These are phyloP conservation scores for Bos taurus DNA, from an alignment of 2,113 vertebrate genomes.

Conservation along the genomic window ARS-UCD2.0 NC_037330.1:55665001-55665500, in stretches of 20 bases:
- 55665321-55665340: conserved; percentile 64
- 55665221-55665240: conserved; percentile 70
- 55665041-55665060: conserved; percentile 59
- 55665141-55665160: conserved; percentile 73
- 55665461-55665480: conserved; percentile 76
- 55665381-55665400: conserved; percentile 71
- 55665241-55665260: conserved; percentile 64
- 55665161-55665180: conserved; percentile 66
- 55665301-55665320: conserved; percentile 68
- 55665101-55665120: conserved; percentile 77
- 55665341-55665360: conserved; percentile 70
- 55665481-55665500: conserved; percentile 75
- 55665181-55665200: conserved; percentile 71
- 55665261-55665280: conserved; percentile 64
- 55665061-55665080: conserved; percentile 65
- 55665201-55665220: conserved; percentile 71
- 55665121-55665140: conserved; percentile 73
- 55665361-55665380: conserved; percentile 76
- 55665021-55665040: conserved; percentile 56
- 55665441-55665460: conserved; percentile 76
- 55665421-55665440: conserved; percentile 78
- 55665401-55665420: conserved; percentile 54
- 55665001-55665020: conserved; percentile 42
- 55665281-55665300: conserved; percentile 67
- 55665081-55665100: conserved; percentile 68